Conservation (phyloP, 2,797 vertebrate species). For the Darevskia nairensis region DNA sequence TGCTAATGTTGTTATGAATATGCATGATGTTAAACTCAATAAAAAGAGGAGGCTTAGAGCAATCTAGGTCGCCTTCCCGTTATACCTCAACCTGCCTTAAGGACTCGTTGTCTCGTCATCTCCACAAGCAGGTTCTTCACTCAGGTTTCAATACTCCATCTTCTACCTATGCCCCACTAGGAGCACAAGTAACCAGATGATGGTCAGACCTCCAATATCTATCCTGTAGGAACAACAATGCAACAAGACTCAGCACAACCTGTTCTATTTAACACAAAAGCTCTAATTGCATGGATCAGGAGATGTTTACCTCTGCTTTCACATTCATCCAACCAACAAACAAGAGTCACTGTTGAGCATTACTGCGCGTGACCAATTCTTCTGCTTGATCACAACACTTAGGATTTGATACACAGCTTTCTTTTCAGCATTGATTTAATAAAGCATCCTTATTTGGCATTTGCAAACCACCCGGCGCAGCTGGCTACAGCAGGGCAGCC, state of each 20-base stretch:
- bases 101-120: too few species aligned
- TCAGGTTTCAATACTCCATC: background rate
- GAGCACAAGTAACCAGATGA: background rate
- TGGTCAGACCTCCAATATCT: too few species aligned
- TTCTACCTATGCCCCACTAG: background rate
- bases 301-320: background rate
- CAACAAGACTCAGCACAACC: background rate
- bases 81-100: too few species aligned
- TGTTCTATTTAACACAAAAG: background rate
- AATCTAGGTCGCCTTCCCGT: too few species aligned
- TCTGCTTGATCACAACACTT: background rate
- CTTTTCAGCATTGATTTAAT: background rate
- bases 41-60: too few species aligned
- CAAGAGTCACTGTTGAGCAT: background rate
- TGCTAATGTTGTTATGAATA: too few species aligned
- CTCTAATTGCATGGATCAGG: background rate
- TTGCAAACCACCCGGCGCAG: background rate
- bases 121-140: too few species aligned
- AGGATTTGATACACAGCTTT: too few species aligned
- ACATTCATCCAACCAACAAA: background rate
- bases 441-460: background rate
- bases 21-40: too few species aligned
- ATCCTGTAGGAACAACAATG: background rate
- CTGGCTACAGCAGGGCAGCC: background rate
- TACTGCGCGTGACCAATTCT: background rate